Evolutionary conservation across 2,888 invertebrate genomes (phyloP).

Genomic region (Meghimatium bilineatum): DNA sequence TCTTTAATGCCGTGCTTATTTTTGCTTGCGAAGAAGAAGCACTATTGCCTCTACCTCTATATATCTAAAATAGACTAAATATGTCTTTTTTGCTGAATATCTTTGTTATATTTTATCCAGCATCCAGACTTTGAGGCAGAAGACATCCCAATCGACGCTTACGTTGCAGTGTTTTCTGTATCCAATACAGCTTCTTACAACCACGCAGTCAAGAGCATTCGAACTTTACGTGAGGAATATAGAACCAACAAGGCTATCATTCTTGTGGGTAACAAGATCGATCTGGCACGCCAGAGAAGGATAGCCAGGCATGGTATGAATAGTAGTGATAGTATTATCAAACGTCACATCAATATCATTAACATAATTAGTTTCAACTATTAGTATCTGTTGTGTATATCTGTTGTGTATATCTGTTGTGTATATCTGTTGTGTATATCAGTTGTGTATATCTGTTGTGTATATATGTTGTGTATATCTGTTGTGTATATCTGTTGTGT

Average conservation of each 20-base stretch:
- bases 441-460: too few relatives aligned
- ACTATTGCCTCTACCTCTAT: too few relatives aligned
- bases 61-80: too few relatives aligned
- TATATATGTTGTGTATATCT: too few relatives aligned
- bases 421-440: too few relatives aligned
- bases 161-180: slow-evolving; percentile 51
- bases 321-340: not conserved
- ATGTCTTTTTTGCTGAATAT: too few relatives aligned
- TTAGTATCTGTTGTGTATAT: too few relatives aligned
- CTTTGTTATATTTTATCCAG: slow-evolving; percentile 3
- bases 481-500: too few relatives aligned
- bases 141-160: slow-evolving; percentile 50
- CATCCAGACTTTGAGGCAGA: slow-evolving; percentile 49
- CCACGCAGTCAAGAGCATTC: slow-evolving; percentile 39
- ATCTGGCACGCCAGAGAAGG: slow-evolving; percentile 49
- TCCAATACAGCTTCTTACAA: slow-evolving; percentile 48
- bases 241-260: slow-evolving; percentile 49
- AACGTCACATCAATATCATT: not conserved
- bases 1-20: too few relatives aligned
- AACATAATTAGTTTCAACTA: too few relatives aligned
- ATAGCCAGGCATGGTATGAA: slow-evolving; percentile 48
- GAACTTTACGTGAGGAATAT: slow-evolving; percentile 48
- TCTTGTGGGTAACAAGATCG: slow-evolving; percentile 54
- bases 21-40: too few relatives aligned
- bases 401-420: too few relatives aligned